Percentiles rank a stretch among this genome's conserved stretches.
These are phyloP conservation scores for Julus scanicus DNA, from an alignment of 2,888 invertebrate species.

Conservation along the genomic window DNA sequence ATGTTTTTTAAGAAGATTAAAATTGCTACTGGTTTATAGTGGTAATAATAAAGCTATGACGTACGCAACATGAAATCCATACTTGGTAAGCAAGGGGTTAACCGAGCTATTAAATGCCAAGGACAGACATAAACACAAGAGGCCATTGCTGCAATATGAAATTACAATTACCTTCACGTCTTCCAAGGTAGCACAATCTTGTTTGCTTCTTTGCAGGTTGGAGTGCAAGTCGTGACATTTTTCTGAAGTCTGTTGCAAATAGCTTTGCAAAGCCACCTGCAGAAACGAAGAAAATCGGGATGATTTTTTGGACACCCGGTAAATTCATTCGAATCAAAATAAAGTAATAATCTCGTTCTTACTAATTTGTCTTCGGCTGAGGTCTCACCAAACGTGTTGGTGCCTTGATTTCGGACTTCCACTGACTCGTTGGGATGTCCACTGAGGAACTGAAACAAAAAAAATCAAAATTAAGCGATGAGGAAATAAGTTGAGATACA, in stretches of 20 bases:
- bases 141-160: not conserved
- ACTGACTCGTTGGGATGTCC: slow-evolving; percentile 51
- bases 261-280: slow-evolving; percentile 54
- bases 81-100: not conserved
- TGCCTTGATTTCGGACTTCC: slow-evolving; percentile 46
- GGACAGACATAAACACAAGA: not conserved
- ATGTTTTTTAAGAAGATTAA: not conserved
- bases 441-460: slow-evolving; percentile 52
- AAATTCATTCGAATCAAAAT: not conserved
- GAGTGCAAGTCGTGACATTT: slow-evolving; percentile 59
- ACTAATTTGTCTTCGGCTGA: slow-evolving; percentile 54
- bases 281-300: not conserved
- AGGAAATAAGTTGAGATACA: not conserved
- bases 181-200: slow-evolving; percentile 55
- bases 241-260: slow-evolving; percentile 57
- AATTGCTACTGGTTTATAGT: not conserved
- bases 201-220: slow-evolving; percentile 56
- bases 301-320: not conserved
- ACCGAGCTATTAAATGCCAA: not conserved
- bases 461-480: not conserved
- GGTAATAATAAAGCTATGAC: not conserved
- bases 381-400: slow-evolving; percentile 49
- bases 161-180: slow-evolving; percentile 54
- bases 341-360: not conserved
- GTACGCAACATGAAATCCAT: not conserved